A percentile compares a stretch with the other conserved stretches of the same genome.
These are phyloP conservation scores for Bombyx huttoni DNA, from an alignment of 2,888 invertebrate genomes.

Conservation along the genomic window DNA sequence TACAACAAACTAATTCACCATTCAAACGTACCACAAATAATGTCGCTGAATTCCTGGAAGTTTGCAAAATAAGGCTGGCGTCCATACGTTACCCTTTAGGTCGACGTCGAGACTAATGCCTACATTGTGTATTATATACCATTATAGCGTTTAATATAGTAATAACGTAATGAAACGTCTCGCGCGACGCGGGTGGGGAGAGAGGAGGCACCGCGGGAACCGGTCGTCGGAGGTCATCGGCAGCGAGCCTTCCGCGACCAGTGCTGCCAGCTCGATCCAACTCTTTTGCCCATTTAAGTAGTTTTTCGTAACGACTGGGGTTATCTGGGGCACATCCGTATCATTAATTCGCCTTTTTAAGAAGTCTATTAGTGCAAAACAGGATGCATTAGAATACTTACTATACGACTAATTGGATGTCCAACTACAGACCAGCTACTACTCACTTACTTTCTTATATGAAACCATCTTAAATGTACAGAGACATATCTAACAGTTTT, in stretches of 20 bases:
- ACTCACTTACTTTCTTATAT: not conserved
- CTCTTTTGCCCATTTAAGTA: constrained; percentile 41
- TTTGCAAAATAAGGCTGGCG: constrained; percentile 29
- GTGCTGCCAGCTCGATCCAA: constrained; percentile 46
- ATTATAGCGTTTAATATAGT: constrained; percentile 70
- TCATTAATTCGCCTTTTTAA: constrained; percentile 33
- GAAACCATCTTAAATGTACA: no score
- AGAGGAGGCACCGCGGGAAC: constrained; percentile 43
- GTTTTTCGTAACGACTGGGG: constrained; percentile 35
- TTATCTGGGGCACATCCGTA: constrained; percentile 36
- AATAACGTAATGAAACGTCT: constrained; percentile 73
- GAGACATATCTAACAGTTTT: no score
- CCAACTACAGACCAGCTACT: not conserved
- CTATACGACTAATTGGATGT: not conserved
- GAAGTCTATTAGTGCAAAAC: constrained; percentile 23
- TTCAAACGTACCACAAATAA: constrained; percentile 47
- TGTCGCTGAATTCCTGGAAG: constrained; percentile 38
- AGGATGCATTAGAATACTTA: constrained; percentile 20
- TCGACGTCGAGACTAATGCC: constrained; percentile 59
- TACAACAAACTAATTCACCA: constrained; percentile 41
- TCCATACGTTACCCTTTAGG: constrained; percentile 50
- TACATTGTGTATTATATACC: constrained; percentile 52
- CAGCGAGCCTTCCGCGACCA: constrained; percentile 66
- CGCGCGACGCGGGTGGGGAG: constrained; percentile 23
- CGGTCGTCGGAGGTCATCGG: constrained; percentile 70